Base-by-base conservation (phyloP, 2,113 vertebrate genomes). In the Apaloderma vittatum region DNA sequence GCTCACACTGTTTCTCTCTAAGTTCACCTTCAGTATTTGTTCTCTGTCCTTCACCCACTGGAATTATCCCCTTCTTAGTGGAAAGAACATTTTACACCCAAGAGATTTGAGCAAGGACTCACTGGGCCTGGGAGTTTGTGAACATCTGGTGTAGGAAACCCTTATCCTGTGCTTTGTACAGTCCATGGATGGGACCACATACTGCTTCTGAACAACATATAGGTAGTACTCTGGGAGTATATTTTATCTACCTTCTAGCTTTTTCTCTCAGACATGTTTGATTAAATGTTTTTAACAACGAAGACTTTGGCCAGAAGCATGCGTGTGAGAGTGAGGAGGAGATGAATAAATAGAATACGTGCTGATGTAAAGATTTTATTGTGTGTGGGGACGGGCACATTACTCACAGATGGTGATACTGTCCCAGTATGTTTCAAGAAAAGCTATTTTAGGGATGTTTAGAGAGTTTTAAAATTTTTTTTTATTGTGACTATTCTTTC, bases 391-490 rank as follows among this genome's bases (percentile, higher is more conserved):
- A 88, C 90, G 55, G 74, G 68, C 61, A 73, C 22, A 6, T 77
- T 73, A 73, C 78, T 94, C 51, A 85, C 78, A 77, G 78, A n/a
- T 77, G 61, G 61, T 88, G 89, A 78, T 90, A 78, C 43, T 40
- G 78, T 81, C 51, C 66, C 61, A 48, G 34, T 65, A 3, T 62
- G 46, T 90, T 92, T 95, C 74, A 85, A 51, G 49, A 73, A 95
- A 88, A 94, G 37, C 77, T 84, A 32, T 65, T 85, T 87, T 85
- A 90, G 40, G 55, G 46, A 88, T 88, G 78, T 85, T 95, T 85
- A 94, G 79, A 88, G 89, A 90, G 59, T 92, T 90, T 78, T 3
- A 26, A 68, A 24, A 1, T 15, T 61, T n/a, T 49, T 68, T 86
- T 93, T 95, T 81, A 82, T 37, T 78, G 70, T 68, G 61, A 45